These are phyloP conservation scores for Aythya baeri DNA, from an alignment of 2,113 vertebrate species.

Conservation along the genomic window DNA sequence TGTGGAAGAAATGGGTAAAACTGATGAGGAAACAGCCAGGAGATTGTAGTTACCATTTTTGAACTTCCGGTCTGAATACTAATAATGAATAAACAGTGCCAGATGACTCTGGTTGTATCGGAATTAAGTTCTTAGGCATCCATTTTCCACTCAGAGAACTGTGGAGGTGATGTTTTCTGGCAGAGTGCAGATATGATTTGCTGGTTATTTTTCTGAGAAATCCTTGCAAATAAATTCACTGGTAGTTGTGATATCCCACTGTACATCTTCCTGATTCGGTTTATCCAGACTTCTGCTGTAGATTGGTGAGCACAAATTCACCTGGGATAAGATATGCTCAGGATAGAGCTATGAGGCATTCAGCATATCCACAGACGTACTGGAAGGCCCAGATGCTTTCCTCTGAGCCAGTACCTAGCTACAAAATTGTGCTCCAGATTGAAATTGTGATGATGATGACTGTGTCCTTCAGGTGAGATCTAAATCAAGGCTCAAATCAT, in stretches of 20 bases:
- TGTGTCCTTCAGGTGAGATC: not conserved
- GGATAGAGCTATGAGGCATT: not conserved
- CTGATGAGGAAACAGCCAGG: not conserved
- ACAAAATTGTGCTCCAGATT: not conserved
- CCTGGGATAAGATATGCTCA: not conserved
- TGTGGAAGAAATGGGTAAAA: not conserved
- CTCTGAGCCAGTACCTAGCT: not conserved
- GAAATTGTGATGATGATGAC: not conserved
- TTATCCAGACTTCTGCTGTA: not conserved
- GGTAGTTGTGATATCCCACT: not conserved
- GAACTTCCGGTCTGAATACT: not conserved
- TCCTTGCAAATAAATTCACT: not conserved
- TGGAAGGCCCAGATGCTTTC: not conserved
- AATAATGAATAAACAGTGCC: not conserved
- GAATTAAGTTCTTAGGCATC: not conserved
- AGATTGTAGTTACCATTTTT: not conserved
- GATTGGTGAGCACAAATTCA: not conserved
- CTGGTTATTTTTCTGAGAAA: not conserved
- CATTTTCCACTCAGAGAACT: not conserved
- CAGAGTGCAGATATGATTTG: not conserved
- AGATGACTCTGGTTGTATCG: not conserved
- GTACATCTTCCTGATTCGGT: not conserved
- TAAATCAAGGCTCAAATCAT: not conserved
- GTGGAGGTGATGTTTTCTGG: not conserved
- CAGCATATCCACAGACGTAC: accelerated